Base-by-base conservation (phyloP, 2,888 invertebrate species). In the Pecten maximus region DNA sequence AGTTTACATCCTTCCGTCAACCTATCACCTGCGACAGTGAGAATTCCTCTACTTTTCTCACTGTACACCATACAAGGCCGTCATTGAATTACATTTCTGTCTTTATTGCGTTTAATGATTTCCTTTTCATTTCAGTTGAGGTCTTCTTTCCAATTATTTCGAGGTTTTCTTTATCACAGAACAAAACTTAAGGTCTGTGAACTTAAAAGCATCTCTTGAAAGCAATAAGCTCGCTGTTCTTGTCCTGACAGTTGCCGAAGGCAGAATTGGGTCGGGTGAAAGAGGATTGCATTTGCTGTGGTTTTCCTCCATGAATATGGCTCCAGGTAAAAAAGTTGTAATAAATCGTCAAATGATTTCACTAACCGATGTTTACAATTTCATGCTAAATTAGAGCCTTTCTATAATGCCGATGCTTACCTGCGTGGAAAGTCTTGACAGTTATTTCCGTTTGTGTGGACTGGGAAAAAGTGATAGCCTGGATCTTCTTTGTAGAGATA, bases 311-410 rank as follows among this genome's bases (percentile, higher is more conserved):
- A 28, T 8, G 28, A 35, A 74, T 10, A 74, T 74, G 74, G 74
- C 74, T 74, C 10, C 74, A 8, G 74, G 74, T 28, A 12, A 35
- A 74, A n/a, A 35, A 74, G 28, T 74, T 74, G 74, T 74, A 74
- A 74, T 74, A 74, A 74, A 74, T 35, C 28, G 35, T 74, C 74
- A 28, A 74, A 35, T 28, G 74, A 48, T 91, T 91, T 89, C 89
- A 87, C 89, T 88, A 88, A 91, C 89, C 60, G 40, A 16, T 89
- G 89, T 90, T 89, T 89, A 88, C n/a, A 87, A 48, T 91, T 91
- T 89, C 50, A 91, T 40, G 89, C 87, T 74, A 54, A 88, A 89
- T 91, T 91, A 87, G 88, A 88, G 60, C 89, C 48, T 87, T 91
- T 54, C 86, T 54, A 54, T 39, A 40, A 44, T 87, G 88, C 39